Conservation (phyloP, 2,888 invertebrate species). For the Sylvicola fuscatus region DNA sequence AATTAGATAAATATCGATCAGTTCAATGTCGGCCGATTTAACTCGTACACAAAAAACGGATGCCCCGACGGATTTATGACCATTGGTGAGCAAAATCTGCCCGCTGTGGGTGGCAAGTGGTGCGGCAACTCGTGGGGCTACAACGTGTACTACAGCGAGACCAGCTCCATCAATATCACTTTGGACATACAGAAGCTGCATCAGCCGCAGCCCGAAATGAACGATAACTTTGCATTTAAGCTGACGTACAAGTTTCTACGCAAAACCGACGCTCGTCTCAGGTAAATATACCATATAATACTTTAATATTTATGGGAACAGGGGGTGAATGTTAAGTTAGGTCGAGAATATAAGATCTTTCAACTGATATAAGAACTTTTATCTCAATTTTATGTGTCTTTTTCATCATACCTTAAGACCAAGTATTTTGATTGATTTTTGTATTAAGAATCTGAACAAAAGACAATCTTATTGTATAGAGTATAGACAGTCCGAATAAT, state of each 20-base stretch:
- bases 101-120: conserved; percentile 51
- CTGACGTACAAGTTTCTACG: conserved; percentile 66
- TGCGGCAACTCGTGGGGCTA: conserved; percentile 71
- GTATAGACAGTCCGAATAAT: too few species aligned
- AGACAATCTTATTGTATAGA: too few species aligned
- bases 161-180: conserved; percentile 56
- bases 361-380: too few species aligned
- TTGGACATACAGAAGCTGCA: conserved; percentile 45
- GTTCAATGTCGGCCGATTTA: conserved; percentile 62
- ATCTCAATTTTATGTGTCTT: too few species aligned
- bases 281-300: conserved; percentile 20
- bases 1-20: conserved; percentile 58
- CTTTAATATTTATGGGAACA: conserved; percentile 24
- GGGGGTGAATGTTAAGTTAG: too few species aligned
- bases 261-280: conserved; percentile 50
- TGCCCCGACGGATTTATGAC: conserved; percentile 70
- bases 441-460: too few species aligned
- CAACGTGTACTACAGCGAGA: conserved; percentile 69
- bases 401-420: too few species aligned
- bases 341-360: too few species aligned
- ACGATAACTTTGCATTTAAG: conserved; percentile 67
- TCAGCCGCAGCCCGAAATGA: conserved; percentile 59
- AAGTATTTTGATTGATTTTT: too few species aligned
- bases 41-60: conserved; percentile 39
- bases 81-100: conserved; percentile 49